phyloP scores from a whole-genome alignment of 2,113 vertebrate genomes.

The Coracopsis vasa region DNA sequence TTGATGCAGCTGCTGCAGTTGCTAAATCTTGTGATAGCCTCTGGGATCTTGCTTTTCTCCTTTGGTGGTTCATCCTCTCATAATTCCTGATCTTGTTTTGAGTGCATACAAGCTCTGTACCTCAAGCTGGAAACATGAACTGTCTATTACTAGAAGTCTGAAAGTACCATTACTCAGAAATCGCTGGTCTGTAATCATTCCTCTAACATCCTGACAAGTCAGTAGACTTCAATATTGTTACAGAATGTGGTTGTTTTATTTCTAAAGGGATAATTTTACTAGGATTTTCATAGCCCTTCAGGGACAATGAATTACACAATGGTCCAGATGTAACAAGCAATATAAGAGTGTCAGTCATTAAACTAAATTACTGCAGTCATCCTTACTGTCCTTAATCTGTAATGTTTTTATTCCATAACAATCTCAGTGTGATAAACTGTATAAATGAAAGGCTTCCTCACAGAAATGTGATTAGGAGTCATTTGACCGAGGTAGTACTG shows the following conservation, averaged over 20 bases:
- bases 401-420: background rate
- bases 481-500: background rate
- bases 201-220: background rate
- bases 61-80: background rate
- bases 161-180: background rate
- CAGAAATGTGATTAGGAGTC: background rate
- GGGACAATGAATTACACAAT: constrained; percentile 26
- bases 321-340: background rate
- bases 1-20: background rate
- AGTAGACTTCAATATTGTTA: background rate
- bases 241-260: background rate
- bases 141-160: background rate
- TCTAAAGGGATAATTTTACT: constrained; percentile 30
- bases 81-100: background rate
- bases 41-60: background rate
- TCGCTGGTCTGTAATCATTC: background rate
- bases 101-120: background rate
- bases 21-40: background rate
- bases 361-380: constrained; percentile 2
- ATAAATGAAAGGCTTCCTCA: background rate
- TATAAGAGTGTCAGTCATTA: background rate
- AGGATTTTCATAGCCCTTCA: constrained; percentile 7
- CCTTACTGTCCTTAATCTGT: background rate
- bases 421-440: background rate
- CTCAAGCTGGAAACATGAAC: background rate